Conservation (phyloP, 2,113 vertebrate species). For the Alethe castanea region DNA sequence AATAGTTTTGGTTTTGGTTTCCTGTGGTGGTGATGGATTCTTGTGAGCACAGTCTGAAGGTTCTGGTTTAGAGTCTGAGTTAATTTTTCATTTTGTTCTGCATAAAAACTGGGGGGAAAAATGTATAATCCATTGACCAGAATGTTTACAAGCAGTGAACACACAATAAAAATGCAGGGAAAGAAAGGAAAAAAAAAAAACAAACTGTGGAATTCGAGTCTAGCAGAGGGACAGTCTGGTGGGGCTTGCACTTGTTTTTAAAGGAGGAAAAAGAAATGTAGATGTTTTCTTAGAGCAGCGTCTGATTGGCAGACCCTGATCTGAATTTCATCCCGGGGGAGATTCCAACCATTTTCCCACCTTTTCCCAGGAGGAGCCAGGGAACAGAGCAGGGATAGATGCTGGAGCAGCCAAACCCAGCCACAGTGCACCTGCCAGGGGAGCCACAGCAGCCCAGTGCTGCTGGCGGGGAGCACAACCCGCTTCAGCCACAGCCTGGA, state of each 20-base stretch:
- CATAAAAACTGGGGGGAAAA: not conserved
- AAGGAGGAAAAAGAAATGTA: not conserved
- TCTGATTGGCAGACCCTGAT: not conserved
- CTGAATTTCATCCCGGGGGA: not conserved
- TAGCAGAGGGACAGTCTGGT: not conserved
- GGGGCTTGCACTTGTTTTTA: constrained; percentile 10
- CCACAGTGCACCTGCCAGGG: not conserved
- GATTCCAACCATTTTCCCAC: not conserved
- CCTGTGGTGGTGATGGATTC: not conserved
- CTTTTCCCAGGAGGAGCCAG: not conserved
- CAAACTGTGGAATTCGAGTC: not conserved
- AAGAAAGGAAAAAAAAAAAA: not conserved
- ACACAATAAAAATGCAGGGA: not conserved
- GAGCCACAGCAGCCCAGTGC: not conserved
- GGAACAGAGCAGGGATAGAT: not conserved
- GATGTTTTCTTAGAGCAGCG: not conserved
- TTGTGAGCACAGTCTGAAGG: not conserved
- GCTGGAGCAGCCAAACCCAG: not conserved
- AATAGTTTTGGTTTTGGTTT: constrained; percentile 47
- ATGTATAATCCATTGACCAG: not conserved
- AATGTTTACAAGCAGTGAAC: not conserved
- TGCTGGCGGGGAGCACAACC: rapidly evolving
- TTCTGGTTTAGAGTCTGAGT: not conserved
- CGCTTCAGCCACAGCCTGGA: not conserved
- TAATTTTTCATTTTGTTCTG: not conserved